Evolutionary conservation across 2,888 invertebrate species (phyloP).

Genomic region (Drosophila rellima): DNA sequence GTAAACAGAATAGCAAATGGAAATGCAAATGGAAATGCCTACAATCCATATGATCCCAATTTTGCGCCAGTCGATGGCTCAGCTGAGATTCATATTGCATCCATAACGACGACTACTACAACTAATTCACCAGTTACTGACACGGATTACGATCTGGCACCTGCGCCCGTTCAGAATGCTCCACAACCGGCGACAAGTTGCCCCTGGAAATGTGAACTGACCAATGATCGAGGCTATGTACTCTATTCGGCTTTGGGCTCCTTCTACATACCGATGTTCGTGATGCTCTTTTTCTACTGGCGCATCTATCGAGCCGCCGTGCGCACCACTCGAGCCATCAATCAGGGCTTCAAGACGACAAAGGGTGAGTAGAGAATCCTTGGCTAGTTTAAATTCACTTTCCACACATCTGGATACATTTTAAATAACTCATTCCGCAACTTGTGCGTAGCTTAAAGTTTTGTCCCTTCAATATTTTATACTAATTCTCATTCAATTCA

Average conservation of each 20-base stretch:
- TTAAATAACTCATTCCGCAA: constrained; percentile 62
- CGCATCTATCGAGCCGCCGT: constrained; percentile 97
- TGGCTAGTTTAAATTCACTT: constrained; percentile 9
- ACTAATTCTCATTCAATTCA: constrained; percentile 42
- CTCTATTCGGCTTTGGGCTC: constrained; percentile 99
- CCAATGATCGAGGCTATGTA: constrained; percentile 97
- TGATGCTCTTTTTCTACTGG: constrained; percentile 99
- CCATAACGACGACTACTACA: constrained; percentile 44
- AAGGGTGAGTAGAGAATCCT: constrained; percentile 87
- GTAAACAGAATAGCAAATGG: constrained; percentile 17
- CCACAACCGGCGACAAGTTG: constrained; percentile 86
- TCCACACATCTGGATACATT: constrained; percentile 60
- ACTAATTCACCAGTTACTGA: constrained; percentile 36
- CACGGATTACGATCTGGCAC: constrained; percentile 49
- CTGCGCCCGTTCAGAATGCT: constrained; percentile 38
- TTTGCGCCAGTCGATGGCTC: constrained; percentile 72
- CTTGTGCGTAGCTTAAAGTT: constrained; percentile 75
- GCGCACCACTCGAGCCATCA: constrained; percentile 95
- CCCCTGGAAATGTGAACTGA: constrained; percentile 95
- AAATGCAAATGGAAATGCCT: constrained; percentile 60
- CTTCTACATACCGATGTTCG: constrained; percentile 98
- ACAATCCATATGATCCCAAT: constrained; percentile 81
- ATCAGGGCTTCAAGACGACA: constrained; percentile 95
- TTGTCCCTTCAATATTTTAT: constrained; percentile 61
- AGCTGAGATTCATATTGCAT: constrained; percentile 59